Base-by-base conservation (phyloP, 2,113 vertebrate genomes). In the Microcebus lehilahytsara region DNA sequence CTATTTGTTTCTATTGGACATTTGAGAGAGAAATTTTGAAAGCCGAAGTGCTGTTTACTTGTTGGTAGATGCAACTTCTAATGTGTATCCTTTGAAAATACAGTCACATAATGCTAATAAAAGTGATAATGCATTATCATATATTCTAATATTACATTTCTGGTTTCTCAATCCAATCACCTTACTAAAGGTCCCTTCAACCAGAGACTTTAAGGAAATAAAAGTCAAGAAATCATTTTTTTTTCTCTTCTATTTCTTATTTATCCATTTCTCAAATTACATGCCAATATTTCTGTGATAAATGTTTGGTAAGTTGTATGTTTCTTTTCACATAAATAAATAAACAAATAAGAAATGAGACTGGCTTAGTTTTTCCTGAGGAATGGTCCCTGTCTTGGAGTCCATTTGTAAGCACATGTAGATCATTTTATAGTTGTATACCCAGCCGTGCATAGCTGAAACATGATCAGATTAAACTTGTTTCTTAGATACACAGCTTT, bases 391-490 rank as follows among this genome's bases (percentile, higher is more conserved):
- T 58, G 12, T 66, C 49, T 83, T 37, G 95, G 81, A 40, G 17
- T 34, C 16, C 4, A 46, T 60, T 86, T 91, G 71, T 75, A 53
- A 97, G 23, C 51, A 42, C 49, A 30, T 74, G 49, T 42, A 46
- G 22, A 83, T 91, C 30, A 84, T 85, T 88, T 91, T 80, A 51
- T 32, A 88, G 13, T 25, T 94, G n/a, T n/a, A 11, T 11, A 93
- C 9, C n/a, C 49, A 89, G 66, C 22, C 56, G 83, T 51, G 2
- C 58, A 64, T 72, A 92, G 79, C 6, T 13, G 32, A 86, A 87
- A 56, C 30, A 51, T 92, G 22, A 64, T 92, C 51, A 96, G n/a
- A 75, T 93, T 85, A 83, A 79, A 87, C 49, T 64, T 93, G 32
- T 49, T 67, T 91, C 46, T 87, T 89, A 79, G 37, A 89, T 32